Evolutionary conservation across 2,797 vertebrate species (phyloP), one percentile per base, ranked within the genome.

Genomic region (Cyclopterus lumpus): DNA sequence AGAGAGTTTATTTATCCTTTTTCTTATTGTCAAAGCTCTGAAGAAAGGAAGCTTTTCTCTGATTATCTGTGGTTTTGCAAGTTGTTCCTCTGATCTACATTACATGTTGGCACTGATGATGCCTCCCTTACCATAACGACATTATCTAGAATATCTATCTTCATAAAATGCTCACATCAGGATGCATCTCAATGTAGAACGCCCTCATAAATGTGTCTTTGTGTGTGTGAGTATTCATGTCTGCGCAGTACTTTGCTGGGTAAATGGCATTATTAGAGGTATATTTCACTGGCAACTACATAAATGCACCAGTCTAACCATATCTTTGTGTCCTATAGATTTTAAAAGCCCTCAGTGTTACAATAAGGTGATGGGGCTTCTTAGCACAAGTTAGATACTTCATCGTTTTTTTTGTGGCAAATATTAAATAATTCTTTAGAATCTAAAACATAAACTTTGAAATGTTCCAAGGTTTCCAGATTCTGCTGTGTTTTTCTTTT

Each of bases 1-100:
- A 69, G 24, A 84, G 78, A 63, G 64, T 69, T 68, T 49, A 86
- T 78, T 79, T 67, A 87, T 83, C 73, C 40, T 57, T 67, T 51
- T 59, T 81, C 16, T 49, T 60, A 79, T 87, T 80, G 61, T 76
- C 61, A 77, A 14, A 49, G 26, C 36, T 22, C 53, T 44, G 11
- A 75, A 46, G 46, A 75, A 53, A 64, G 20, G 26, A 63, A 46
- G 4, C 1, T 40, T 48, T 62, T 63, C 24, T 58, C 4, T 14
- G 32, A 32, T 72, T 72, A 51, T 11, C 18, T 51, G 2, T 65
- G 1, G 40, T 1, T 68, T 65, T 28, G 1, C 46, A 76, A 54
- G 22, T 59, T 68, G 44, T 20, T 54, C 26, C 63, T 55, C 54
- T 69, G 28, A 62, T 55, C 51, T 40, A n/a, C 54, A 12, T 57